Evolutionary conservation across 2,888 invertebrate genomes (phyloP).

Genomic region (Andricus curvator): DNA sequence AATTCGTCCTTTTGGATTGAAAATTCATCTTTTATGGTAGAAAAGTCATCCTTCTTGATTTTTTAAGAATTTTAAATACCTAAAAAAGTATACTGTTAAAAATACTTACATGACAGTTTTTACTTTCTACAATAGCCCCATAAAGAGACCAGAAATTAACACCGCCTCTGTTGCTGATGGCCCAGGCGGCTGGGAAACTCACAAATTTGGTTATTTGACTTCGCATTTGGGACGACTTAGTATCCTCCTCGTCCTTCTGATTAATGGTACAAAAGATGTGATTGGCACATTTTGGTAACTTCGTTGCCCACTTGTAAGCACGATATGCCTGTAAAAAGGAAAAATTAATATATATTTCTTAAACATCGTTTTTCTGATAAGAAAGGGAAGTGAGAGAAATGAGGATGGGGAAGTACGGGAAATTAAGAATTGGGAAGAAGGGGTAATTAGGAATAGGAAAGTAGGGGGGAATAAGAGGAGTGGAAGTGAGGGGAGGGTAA

Average conservation of each 20-base stretch:
- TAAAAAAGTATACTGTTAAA: neutral
- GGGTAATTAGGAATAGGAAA: too few species aligned
- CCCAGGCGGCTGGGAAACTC: constrained; percentile 88
- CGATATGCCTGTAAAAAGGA: constrained; percentile 83
- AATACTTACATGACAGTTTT: constrained; percentile 84
- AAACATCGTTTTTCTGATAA: neutral
- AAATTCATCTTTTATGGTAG: too few species aligned
- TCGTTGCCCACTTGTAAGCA: constrained; percentile 87
- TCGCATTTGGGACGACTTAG: constrained; percentile 81
- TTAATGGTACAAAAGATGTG: constrained; percentile 90
- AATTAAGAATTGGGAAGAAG: too few species aligned
- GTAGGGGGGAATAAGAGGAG: too few species aligned
- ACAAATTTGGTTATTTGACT: constrained; percentile 86
- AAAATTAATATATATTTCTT: constrained; percentile 1
- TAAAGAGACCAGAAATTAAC: constrained; percentile 90
- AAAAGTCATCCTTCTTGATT: too few species aligned
- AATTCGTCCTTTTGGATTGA: too few species aligned
- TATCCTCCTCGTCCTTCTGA: constrained; percentile 81
- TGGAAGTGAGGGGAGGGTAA: too few species aligned
- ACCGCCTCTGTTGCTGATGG: constrained; percentile 86
- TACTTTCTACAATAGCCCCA: constrained; percentile 85
- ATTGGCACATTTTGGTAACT: constrained; percentile 86
- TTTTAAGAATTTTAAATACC: too few species aligned
- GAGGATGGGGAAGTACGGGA: too few species aligned
- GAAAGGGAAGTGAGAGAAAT: neutral